Percentiles rank a stretch among this genome's conserved stretches.
Conservation (phyloP, 1,140 invertebrate genomes). For the Calycopis cecrops region DNA sequence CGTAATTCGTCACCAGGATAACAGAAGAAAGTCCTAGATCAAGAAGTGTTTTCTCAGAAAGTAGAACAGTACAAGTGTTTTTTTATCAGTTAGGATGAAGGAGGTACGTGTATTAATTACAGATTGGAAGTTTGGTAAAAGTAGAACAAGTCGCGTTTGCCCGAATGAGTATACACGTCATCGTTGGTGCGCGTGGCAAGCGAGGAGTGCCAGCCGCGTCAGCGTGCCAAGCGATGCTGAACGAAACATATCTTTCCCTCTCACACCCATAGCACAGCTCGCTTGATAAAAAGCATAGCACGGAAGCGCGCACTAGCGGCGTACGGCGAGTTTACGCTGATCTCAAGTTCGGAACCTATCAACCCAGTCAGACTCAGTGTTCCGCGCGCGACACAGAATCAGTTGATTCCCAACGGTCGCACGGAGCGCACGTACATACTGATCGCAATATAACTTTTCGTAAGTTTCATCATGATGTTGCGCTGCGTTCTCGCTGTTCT, state of each 20-base stretch:
- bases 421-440: conserved; percentile 34
- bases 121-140: conserved; percentile 36
- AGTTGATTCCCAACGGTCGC: conserved; percentile 44
- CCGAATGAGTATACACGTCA: conserved; percentile 49
- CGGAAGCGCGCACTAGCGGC: conserved; percentile 25
- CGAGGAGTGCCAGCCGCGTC: conserved; percentile 44
- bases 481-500: conserved; percentile 57
- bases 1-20: no score
- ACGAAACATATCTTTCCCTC: conserved; percentile 34
- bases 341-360: conserved; percentile 42
- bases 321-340: conserved; percentile 53
- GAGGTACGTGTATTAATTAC: no score
- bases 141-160: conserved; percentile 42
- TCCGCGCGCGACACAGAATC: conserved; percentile 20
- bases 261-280: conserved; percentile 16
- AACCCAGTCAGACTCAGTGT: conserved; percentile 10
- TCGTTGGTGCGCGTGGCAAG: conserved; percentile 59
- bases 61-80: no score
- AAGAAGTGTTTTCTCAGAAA: no score
- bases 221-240: conserved; percentile 20
- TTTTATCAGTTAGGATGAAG: no score
- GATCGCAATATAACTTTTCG: conserved; percentile 52
- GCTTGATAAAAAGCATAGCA: conserved; percentile 19
- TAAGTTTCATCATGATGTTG: conserved; percentile 60
- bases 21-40: no score